Evolutionary conservation across 2,888 invertebrate genomes (phyloP), one percentile per base, ranked within the genome.

Genomic region (Apotomis turbidana): DNA sequence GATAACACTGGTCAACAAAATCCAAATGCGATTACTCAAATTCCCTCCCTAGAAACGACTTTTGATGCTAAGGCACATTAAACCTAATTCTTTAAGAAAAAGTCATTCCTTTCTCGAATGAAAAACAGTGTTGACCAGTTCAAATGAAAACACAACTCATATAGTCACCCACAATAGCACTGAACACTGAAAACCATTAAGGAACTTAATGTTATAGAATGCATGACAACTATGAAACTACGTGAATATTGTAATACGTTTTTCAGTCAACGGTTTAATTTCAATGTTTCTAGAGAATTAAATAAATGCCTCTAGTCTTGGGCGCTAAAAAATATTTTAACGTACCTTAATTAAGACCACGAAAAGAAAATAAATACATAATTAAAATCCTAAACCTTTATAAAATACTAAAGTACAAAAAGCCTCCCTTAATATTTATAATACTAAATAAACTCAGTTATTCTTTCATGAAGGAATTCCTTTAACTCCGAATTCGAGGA

Each of bases 351-450:
- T 4, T 46, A 27, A 10, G 27, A 27, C 52, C 38, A 13, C 52
- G 41, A 4, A 55, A 3, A 12, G 54, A 13, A 64, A 44, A 44
- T 46, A 46, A 46, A 8, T n/a, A n/a, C n/a, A n/a, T 6, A 27
- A 12, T 10, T 5, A 46, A 61, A 60, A 44, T 44, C 68, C 68
- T 13, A 54, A 55, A 54, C 36, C 54, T n/a, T 55, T 10, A 49
- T 49, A 41, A 41, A 41, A 41, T 41, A 49, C 13, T 55, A 49
- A 69, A 69, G 55, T 69, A 69, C 61, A 46, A 69, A 61, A 15
- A 62, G 69, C 69, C 61, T 69, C 49, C 49, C 66, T 66, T 66
- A 66, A 38, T 55, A 38, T 13, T 27, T 62, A 69, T 69, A 69
- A 69, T 62, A 69, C 61, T 69, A 38, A 15, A 49, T n/a, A 44